Percentiles rank a stretch among this genome's conserved stretches.
These are phyloP conservation scores for Silvanus unidentatus DNA, from an alignment of 2,888 invertebrate genomes.

Conservation along the genomic window DNA sequence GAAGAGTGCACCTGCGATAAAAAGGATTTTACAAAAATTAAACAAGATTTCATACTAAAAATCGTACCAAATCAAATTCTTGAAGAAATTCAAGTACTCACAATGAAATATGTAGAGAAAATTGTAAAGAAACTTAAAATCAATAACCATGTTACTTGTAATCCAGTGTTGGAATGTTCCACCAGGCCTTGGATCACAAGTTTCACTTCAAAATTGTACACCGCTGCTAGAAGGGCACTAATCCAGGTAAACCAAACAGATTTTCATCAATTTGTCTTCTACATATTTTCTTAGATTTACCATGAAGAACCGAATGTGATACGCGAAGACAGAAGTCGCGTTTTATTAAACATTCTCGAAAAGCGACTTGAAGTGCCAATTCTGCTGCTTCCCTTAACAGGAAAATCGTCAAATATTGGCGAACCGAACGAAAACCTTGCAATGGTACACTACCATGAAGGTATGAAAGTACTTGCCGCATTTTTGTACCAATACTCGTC, in stretches of 20 bases:
- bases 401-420: constrained; percentile 37
- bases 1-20: constrained; percentile 40
- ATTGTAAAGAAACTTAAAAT: constrained; percentile 34
- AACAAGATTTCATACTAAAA: constrained; percentile 39
- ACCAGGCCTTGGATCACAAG: constrained; percentile 46
- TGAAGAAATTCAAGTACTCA: constrained; percentile 24
- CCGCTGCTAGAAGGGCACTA: constrained; percentile 44
- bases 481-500: constrained; percentile 2
- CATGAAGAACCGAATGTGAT: constrained; percentile 47
- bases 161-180: constrained; percentile 24
- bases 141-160: constrained; percentile 35
- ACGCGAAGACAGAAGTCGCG: constrained; percentile 42
- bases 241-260: constrained; percentile 37
- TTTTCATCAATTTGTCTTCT: neutral
- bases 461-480: constrained; percentile 43
- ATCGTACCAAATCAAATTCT: constrained; percentile 43
- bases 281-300: constrained; percentile 39
- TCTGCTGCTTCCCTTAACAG: constrained; percentile 42
- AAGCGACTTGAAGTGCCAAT: constrained; percentile 42
- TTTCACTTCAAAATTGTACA: constrained; percentile 38
- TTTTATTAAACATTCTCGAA: constrained; percentile 41
- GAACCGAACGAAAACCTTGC: constrained; percentile 44
- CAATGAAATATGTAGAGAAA: constrained; percentile 31
- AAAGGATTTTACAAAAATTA: constrained; percentile 34
- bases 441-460: constrained; percentile 43